Percentiles rank a stretch among this genome's conserved stretches.
phyloP scores from a whole-genome alignment of 1,140 invertebrate genomes.

The Procambarus virginalis region DNA sequence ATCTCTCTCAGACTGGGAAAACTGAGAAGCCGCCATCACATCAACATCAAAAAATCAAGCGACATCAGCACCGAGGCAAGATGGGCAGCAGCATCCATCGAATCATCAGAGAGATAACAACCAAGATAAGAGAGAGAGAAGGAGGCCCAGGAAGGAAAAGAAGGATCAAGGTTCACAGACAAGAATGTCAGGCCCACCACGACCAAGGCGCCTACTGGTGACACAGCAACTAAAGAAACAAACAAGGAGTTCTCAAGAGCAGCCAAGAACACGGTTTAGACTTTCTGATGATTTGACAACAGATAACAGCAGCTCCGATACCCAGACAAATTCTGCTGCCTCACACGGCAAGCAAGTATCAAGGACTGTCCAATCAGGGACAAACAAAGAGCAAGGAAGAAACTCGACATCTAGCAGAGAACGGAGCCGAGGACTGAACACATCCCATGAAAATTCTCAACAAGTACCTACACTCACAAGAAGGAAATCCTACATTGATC shows the following conservation, averaged over 20 bases:
- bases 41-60: background rate
- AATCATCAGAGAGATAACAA: background rate
- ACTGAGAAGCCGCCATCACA: background rate
- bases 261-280: background rate
- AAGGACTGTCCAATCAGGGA: background rate
- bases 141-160: background rate
- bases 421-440: background rate
- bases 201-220: slow-evolving; percentile 21
- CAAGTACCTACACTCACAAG: background rate
- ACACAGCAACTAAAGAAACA: background rate
- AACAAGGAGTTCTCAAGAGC: background rate
- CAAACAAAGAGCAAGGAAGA: background rate
- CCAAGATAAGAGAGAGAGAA: background rate
- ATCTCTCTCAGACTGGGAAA: background rate
- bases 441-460: background rate
- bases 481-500: background rate
- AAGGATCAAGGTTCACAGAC: slow-evolving; percentile 44
- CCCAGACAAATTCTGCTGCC: background rate
- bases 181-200: slow-evolving; percentile 30
- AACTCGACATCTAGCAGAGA: background rate
- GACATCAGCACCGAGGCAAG: too few species aligned
- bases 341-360: background rate
- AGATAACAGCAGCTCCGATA: background rate
- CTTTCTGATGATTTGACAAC: background rate
- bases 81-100: background rate